Conservation (phyloP, 2,888 invertebrate species). For the Halocaridina rubra region DNA sequence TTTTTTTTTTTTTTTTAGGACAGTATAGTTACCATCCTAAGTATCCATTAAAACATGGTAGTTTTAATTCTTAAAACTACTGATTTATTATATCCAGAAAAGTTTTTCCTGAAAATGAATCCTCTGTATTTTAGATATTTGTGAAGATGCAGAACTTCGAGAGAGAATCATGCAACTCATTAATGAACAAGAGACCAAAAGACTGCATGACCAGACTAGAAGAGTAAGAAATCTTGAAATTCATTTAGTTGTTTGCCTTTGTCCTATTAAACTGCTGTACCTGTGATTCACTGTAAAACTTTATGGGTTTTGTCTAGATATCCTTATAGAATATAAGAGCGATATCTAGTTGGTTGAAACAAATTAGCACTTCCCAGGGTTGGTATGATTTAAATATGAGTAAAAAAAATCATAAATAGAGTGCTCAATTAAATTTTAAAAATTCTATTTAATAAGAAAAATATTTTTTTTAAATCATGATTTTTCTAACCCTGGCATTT, state of each 20-base stretch:
- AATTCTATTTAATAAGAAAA: too few relatives aligned
- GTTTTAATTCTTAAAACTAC: background rate
- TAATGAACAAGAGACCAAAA: slow-evolving; percentile 87
- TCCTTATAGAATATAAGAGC: too few relatives aligned
- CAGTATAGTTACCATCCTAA: background rate
- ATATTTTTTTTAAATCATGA: background rate
- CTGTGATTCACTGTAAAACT: too few relatives aligned
- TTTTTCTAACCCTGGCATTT: background rate
- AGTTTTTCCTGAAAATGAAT: background rate
- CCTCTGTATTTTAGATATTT: slow-evolving; percentile 91
- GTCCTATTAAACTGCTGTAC: too few relatives aligned
- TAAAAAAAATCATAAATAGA: too few relatives aligned
- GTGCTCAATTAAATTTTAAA: too few relatives aligned
- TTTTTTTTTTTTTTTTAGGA: slow-evolving; percentile 18
- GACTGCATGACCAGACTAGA: slow-evolving; percentile 74
- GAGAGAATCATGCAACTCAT: slow-evolving; percentile 88
- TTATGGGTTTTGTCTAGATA: too few relatives aligned
- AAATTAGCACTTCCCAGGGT: too few relatives aligned
- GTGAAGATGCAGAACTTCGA: slow-evolving; percentile 94
- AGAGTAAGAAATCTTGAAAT: slow-evolving; percentile 69
- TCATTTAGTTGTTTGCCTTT: background rate
- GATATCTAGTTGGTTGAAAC: too few relatives aligned
- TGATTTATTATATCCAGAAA: background rate
- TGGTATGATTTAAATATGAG: too few relatives aligned
- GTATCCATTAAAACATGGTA: background rate